phyloP scores from a whole-genome alignment of 2,888 invertebrate genomes.

The Phaedon cochleariae region DNA sequence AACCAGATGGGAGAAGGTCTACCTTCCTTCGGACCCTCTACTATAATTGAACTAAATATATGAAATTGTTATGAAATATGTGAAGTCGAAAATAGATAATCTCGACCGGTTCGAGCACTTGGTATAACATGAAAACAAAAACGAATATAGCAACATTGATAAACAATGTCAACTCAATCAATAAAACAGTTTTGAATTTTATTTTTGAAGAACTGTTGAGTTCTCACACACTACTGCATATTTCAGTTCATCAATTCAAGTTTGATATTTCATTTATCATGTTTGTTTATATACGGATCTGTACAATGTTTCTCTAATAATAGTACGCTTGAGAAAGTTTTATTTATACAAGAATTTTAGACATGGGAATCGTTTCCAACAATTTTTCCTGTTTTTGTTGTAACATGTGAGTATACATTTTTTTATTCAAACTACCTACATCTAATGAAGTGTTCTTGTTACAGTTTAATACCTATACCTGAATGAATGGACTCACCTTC shows the following conservation, averaged over 20 bases:
- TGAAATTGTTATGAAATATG: no score
- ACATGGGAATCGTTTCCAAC: neutral
- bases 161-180: neutral
- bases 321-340: no score
- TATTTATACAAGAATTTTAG: conserved; percentile 7
- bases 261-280: no score
- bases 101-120: no score
- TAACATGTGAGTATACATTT: neutral
- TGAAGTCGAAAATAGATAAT: no score
- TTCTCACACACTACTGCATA: neutral
- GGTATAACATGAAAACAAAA: neutral
- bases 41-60: no score
- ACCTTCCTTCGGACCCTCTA: no score
- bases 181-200: conserved; percentile 29
- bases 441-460: neutral
- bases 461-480: neutral
- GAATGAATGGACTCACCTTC: conserved; percentile 47
- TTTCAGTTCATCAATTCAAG: conserved; percentile 14
- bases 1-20: no score
- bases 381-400: neutral
- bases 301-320: no score
- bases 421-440: neutral
- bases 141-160: conserved; percentile 10
- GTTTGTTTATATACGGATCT: conserved; percentile 3
- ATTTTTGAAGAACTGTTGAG: conserved; percentile 21